phyloP scores from a whole-genome alignment of 2,888 invertebrate genomes.

The Bedellia somnulentella region DNA sequence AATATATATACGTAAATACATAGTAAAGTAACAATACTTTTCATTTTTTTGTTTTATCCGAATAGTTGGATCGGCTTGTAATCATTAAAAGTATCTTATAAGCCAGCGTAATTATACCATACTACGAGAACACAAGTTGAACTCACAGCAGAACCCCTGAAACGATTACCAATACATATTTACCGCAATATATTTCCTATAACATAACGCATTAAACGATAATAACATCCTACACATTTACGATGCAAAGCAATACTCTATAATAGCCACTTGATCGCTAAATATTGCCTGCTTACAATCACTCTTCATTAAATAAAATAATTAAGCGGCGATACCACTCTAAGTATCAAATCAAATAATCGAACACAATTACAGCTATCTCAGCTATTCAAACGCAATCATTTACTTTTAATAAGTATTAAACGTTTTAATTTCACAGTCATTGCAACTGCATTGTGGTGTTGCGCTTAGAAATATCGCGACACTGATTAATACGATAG shows the following conservation, averaged over 20 bases:
- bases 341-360: constrained; percentile 2
- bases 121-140: too few relatives aligned
- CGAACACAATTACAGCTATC: neutral
- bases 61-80: too few relatives aligned
- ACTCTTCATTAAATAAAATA: constrained; percentile 4
- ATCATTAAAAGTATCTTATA: too few relatives aligned
- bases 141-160: too few relatives aligned
- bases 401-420: constrained; percentile 11
- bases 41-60: too few relatives aligned
- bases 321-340: constrained; percentile 3
- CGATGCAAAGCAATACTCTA: constrained; percentile 19
- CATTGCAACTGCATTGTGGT: constrained; percentile 16
- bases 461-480: constrained; percentile 7
- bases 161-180: too few relatives aligned
- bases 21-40: too few relatives aligned
- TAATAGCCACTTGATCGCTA: constrained; percentile 28
- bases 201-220: constrained; percentile 9
- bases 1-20: too few relatives aligned
- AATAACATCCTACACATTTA: constrained; percentile 12
- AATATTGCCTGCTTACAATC: constrained; percentile 12
- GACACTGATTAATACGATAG: constrained; percentile 3
- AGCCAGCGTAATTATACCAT: too few relatives aligned
- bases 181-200: too few relatives aligned
- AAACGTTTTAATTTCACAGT: constrained; percentile 29
- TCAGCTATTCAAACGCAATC: constrained; percentile 1